These are phyloP conservation scores for Pteronotus mesoamericanus DNA, from an alignment of 2,797 vertebrate species.

Conservation along the genomic window DNA sequence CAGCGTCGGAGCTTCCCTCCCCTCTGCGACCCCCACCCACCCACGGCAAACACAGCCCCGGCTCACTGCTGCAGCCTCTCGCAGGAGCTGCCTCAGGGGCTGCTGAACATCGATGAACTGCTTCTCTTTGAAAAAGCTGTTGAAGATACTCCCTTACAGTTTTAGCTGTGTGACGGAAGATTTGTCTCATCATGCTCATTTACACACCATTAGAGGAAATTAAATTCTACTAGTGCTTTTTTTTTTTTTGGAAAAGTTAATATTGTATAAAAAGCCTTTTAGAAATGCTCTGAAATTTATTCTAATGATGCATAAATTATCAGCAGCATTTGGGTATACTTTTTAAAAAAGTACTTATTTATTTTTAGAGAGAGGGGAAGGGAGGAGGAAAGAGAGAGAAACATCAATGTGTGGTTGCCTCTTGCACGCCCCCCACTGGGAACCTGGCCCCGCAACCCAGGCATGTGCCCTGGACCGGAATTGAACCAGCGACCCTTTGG, in stretches of 20 bases:
- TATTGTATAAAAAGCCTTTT: background rate
- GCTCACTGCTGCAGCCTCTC: background rate
- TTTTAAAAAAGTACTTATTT: no score
- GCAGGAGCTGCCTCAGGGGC: background rate
- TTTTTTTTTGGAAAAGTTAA: background rate
- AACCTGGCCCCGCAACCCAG: no score
- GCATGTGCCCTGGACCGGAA: no score
- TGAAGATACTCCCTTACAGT: background rate
- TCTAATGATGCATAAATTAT: background rate
- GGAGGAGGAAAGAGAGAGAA: no score
- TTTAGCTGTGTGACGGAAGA: background rate
- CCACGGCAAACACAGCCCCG: background rate
- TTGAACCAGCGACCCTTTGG: no score
- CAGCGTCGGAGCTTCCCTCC: background rate
- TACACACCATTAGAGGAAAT: background rate
- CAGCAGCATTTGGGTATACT: background rate
- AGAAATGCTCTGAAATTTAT: background rate
- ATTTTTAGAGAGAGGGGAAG: no score
- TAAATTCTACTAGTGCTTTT: background rate
- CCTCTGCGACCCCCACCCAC: background rate
- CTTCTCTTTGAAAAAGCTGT: background rate
- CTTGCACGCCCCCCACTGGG: no score
- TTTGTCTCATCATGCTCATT: background rate
- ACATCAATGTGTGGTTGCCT: no score
- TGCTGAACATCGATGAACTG: background rate